Conservation (phyloP, 2,113 vertebrate species). For the human (Homo sapiens) region DNA sequence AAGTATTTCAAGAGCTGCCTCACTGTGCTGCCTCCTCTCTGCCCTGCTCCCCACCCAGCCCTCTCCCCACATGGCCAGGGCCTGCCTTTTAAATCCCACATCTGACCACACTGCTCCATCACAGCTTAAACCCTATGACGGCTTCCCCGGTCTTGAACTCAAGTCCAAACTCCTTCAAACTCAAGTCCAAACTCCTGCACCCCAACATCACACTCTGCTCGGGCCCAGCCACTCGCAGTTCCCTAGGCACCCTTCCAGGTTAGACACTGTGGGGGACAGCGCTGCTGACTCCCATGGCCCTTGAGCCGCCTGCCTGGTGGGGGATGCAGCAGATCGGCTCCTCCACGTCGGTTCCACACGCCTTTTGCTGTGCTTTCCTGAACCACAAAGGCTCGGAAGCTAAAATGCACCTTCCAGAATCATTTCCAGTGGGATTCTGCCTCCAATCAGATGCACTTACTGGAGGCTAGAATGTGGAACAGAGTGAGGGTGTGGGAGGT, state of each 20-base stretch:
- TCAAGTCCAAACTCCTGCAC: not conserved
- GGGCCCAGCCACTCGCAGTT: not conserved
- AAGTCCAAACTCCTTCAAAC: not conserved
- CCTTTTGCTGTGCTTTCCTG: not conserved
- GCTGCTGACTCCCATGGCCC: not conserved
- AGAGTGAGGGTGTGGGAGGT: rapidly evolving
- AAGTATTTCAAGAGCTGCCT: not conserved
- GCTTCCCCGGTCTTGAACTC: not conserved
- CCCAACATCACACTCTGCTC: not conserved
- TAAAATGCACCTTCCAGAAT: not conserved
- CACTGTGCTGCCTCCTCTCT: not conserved
- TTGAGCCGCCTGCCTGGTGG: rapidly evolving
- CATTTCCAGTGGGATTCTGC: not conserved
- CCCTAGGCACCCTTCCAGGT: not conserved
- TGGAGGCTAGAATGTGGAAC: not conserved
- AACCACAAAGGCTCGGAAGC: not conserved
- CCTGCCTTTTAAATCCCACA: not conserved
- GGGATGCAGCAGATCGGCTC: not conserved
- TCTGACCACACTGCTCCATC: not conserved
- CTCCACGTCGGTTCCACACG: rapidly evolving
- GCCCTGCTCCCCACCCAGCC: not conserved
- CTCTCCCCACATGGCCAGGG: not conserved
- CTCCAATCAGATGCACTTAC: not conserved
- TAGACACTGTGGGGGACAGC: not conserved
- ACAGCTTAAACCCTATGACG: not conserved